Conservation (phyloP, 2,113 vertebrate genomes). For the Rutilus rutilus region DNA sequence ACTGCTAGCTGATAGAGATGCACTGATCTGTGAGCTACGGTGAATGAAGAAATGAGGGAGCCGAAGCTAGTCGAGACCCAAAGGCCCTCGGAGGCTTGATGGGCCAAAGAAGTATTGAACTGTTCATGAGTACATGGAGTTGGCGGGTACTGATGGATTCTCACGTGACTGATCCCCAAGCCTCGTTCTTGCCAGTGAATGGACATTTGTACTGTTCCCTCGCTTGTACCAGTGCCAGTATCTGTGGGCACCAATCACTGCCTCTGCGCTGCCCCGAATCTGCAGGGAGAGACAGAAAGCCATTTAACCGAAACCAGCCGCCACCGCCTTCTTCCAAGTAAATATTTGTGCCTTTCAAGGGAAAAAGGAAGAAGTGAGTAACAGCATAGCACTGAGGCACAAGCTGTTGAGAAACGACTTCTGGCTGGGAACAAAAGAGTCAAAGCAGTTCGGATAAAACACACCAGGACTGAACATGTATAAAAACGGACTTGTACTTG, state of each 20-base stretch:
- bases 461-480: neutral
- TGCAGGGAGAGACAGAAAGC: slow-evolving; percentile 44
- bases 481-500: slow-evolving; percentile 34
- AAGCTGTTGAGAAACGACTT: slow-evolving; percentile 24
- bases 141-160: neutral
- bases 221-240: slow-evolving; percentile 17
- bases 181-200: slow-evolving; percentile 14
- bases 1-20: neutral
- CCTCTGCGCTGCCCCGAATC: slow-evolving; percentile 53
- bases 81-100: neutral
- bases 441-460: neutral
- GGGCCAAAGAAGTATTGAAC: neutral
- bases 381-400: slow-evolving; percentile 26
- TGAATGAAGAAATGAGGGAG: neutral
- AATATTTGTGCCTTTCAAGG: slow-evolving; percentile 52
- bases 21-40: too few species aligned
- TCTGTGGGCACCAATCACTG: slow-evolving; percentile 43
- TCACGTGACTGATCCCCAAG: neutral
- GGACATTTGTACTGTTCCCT: slow-evolving; percentile 9
- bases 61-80: neutral
- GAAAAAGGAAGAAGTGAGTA: slow-evolving; percentile 48
- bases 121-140: neutral
- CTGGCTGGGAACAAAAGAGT: neutral
- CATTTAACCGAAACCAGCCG: slow-evolving; percentile 56
- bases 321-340: slow-evolving; percentile 51